Evolutionary conservation across 2,113 vertebrate genomes (phyloP).

Genomic region (Odocoileus virginianus): DNA sequence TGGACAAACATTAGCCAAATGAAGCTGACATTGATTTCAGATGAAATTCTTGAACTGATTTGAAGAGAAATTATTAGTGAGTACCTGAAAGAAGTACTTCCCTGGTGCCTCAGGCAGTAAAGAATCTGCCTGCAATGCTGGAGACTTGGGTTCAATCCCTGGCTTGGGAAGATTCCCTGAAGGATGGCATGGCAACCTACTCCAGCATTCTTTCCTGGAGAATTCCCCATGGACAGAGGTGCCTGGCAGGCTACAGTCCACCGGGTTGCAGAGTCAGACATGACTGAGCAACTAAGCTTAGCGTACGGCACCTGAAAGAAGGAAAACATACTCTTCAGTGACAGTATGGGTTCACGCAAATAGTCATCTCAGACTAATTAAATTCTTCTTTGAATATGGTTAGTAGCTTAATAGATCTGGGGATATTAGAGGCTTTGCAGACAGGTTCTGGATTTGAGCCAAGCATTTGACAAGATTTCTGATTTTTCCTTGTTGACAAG

Average conservation of each 20-base stretch:
- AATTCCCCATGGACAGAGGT: not conserved
- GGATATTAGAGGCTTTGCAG: conserved; percentile 3
- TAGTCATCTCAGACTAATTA: conserved; percentile 43
- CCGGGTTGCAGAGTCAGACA: rapidly evolving
- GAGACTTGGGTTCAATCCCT: not conserved
- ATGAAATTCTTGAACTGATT: conserved; percentile 48
- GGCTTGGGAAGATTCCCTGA: not conserved
- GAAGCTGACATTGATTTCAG: conserved; percentile 53
- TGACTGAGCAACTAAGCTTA: not conserved
- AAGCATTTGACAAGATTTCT: conserved; percentile 33
- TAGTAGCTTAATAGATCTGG: conserved; percentile 43
- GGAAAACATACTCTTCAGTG: not conserved
- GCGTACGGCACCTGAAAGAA: not conserved
- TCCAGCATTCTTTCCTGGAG: not conserved
- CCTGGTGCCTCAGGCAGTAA: not conserved
- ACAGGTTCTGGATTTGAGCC: not conserved
- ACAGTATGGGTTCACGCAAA: conserved; percentile 24
- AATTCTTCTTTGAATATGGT: conserved; percentile 53
- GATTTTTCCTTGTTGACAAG: conserved; percentile 22
- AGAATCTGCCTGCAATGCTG: not conserved
- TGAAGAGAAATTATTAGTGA: conserved; percentile 44
- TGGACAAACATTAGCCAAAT: conserved; percentile 15
- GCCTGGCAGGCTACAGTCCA: not conserved
- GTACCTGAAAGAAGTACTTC: not conserved
- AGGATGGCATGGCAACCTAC: not conserved